These are phyloP conservation scores for Microctonus aethiopoides DNA, from an alignment of 2,888 invertebrate species.

Conservation along the genomic window DNA sequence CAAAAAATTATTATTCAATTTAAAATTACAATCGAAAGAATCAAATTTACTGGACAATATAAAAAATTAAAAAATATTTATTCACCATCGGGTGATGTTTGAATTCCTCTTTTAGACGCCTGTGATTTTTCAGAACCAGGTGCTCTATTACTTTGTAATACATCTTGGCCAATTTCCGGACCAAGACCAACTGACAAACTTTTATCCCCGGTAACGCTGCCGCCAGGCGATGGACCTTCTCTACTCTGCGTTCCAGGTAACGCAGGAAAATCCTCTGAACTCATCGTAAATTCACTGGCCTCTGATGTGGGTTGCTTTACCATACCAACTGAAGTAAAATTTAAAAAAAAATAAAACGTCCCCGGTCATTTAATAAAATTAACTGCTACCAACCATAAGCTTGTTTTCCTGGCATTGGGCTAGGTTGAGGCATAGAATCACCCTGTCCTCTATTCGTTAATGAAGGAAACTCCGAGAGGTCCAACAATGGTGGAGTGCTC, in stretches of 20 bases:
- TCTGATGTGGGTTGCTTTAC: conserved; percentile 94
- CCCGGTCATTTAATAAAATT: conserved; percentile 38
- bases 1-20: neutral
- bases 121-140: conserved; percentile 63
- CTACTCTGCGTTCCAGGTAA: conserved; percentile 90
- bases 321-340: conserved; percentile 81
- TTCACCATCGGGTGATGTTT: conserved; percentile 92
- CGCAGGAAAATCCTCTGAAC: conserved; percentile 99
- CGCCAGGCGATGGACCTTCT: conserved; percentile 77
- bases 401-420: conserved; percentile 90
- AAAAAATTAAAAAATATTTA: conserved; percentile 16
- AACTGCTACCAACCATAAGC: conserved; percentile 80
- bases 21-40: conserved; percentile 19
- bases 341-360: conserved; percentile 36
- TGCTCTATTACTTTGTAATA: conserved; percentile 63
- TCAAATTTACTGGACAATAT: conserved; percentile 6
- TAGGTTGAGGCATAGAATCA: conserved; percentile 81
- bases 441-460: conserved; percentile 87
- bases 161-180: conserved; percentile 65
- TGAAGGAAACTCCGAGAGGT: conserved; percentile 93
- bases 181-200: conserved; percentile 66
- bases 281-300: conserved; percentile 96
- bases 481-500: conserved; percentile 86
- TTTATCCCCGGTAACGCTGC: conserved; percentile 67
- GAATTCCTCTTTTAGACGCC: conserved; percentile 83